Evolutionary conservation across 2,888 invertebrate species (phyloP), one percentile per base, ranked within the genome.

Genomic region (Apoderus coryli): DNA sequence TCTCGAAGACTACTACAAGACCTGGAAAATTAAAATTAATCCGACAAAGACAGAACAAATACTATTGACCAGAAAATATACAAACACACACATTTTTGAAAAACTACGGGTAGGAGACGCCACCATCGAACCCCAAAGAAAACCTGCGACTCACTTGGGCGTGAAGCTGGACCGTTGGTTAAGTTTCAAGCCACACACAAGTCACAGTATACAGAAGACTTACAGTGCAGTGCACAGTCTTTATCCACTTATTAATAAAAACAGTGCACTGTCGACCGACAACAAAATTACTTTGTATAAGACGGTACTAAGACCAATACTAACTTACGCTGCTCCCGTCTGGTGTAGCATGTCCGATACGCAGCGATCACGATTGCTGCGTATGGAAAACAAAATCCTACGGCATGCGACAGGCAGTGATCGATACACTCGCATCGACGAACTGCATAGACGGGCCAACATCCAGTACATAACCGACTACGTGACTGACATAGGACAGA

Each of bases 21-120:
- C 6, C n/a, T 19, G 19, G 19, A 19, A 19, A 19, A 19, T 19
- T 19, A 19, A 19, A 19, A 19, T 19, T n/a, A 19, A 19, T n/a
- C 19, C 19, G 7, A 19, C 6, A 6, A 19, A 19, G 19, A 19
- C 19, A 19, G 7, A 19, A 19, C 7, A 6, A 7, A 19, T 19
- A 19, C 6, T 19, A n/a, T n/a, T 19, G 19, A 19, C 19, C 6
- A 19, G n/a, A 19, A 19, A 19, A n/a, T 7, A 7, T 7, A 19
- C 7, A 19, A 6, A 7, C 19, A 6, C 19, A 6, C 19, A 6
- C n/a, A n/a, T 7, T n/a, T 19, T 19, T 7, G 7, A 6, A 7
- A 19, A 19, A 6, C 6, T 19, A 6, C 6, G 7, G n/a, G 19
- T 19, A 6, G n/a, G n/a, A 7, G 19, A 19, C n/a, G 19, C 6